Evolutionary conservation across 2,797 vertebrate species (phyloP), one percentile per base, ranked within the genome.

Genomic region (Rhyacichthys aspro): DNA sequence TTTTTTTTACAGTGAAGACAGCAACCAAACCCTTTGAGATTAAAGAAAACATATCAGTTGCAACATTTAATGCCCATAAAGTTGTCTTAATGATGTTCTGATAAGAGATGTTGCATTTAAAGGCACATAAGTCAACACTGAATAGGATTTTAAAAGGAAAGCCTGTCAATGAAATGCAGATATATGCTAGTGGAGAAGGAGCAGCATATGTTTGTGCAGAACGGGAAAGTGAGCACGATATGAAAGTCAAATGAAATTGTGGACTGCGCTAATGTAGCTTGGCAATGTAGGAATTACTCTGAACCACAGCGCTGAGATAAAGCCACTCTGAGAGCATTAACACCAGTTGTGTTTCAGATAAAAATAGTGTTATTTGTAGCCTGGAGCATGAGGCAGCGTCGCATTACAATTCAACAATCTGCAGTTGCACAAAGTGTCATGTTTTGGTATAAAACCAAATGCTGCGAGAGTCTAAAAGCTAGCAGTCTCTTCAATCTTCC

Each of bases 91-190:
- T 28, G 23, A 28, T 28, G 23, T 38, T 42, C 18, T 41, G 60
- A 66, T 43, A 52, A 43, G 18, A 56, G 11, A 15, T 58, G 48
- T 56, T n/a, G 18, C 45, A 53, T 37, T 63, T 54, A 34, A 53
- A 16, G 28, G 44, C 59, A 54, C 3, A 10, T 36, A 39, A 55
- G 23, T 43, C 16, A 73, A 81, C 67, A 67, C 38, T 53, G 19
- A 59, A 32, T 45, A 49, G 7, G 14, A 8, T 19, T 67, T 41
- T 48, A 28, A 37, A 41, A 55, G 63, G 16, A 17, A 9, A 62
- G 43, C 72, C 46, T 72, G 67, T 64, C 64, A 77, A 69, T 74
- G 63, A 55, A 58, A 74, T 78, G 62, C 52, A 74, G 52, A 80
- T 75, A 60, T 76, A 73, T 76, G 50, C 67, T 12, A 46, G 43